Base-by-base conservation (phyloP, 2,797 vertebrate genomes). In the Peromyscus attwateri region DNA sequence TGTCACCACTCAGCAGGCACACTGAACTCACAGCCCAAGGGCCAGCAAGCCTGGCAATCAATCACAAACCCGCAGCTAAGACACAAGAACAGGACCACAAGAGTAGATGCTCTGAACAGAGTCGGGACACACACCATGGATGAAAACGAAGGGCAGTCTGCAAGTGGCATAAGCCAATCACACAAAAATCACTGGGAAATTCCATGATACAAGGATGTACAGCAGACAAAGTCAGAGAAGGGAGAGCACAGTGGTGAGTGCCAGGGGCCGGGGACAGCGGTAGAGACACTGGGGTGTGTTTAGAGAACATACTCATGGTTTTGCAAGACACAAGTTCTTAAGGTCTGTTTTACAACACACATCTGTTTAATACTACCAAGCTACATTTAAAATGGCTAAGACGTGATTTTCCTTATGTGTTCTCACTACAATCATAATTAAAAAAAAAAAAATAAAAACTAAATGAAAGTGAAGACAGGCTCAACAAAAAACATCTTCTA, bases 41-140 rank as follows among this genome's bases (percentile, higher is more conserved):
- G 71, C 34, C 76, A 46, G 34, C 52, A 66, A 68, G 25, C 13
- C 57, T 90, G 57, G 34, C 17, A 37, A 83, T 34, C 62, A 62
- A 66, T n/a, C 87, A 83, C 60, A 83, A 84, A 93, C 55, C 25
- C n/a, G 19, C 3, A 95, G 81, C 43, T 81, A 34, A 80, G 75
- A 75, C 37, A 83, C 12, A 85, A 46, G 31, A 92, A 55, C 17
- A 23, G 3, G 55, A 55, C 0, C 62, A 55, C 37, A 92, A 57
- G 29, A 85, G 62, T 0, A 0, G 17, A 92, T 62, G 49, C 52
- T 92, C 37, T 16, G 34, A 87, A 34, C 11, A 49, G 70, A 49
- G 0, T 0, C 2, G 25, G 29, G 29, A 49, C 34, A n/a, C 81
- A 46, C 37, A 64, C 17, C 37, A 66, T 29, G 8, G 40, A 66